Evolutionary conservation across 2,888 invertebrate species (phyloP), one percentile per base, ranked within the genome.

Genomic region (Flexamia atlantica): DNA sequence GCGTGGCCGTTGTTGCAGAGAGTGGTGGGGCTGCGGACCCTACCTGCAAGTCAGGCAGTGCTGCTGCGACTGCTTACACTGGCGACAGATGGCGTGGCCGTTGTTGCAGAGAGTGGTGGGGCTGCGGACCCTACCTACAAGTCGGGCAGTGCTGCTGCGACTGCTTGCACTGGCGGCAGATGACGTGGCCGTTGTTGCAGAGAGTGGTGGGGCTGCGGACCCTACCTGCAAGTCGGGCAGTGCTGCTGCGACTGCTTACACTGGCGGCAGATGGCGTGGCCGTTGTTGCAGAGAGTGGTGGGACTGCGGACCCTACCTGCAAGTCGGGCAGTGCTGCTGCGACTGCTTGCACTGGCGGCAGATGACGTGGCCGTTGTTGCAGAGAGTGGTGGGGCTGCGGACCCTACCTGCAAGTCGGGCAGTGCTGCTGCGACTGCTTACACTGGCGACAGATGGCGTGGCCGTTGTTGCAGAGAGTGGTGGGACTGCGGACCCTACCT

Each of bases 401-500:
- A 79, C 79, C 10, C 79, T 25, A 9, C 9, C 36, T 36, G 9
- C 36, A 36, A 9, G 4, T 36, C 4, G 5, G 9, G 9, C 9
- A 36, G 36, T 36, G 9, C 36, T 36, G 9, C 36, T 7, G 36
- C 36, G 9, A 9, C 36, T 76, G 76, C 42, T 46, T 40, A 46
- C 74, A 76, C 46, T 76, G 76, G 17, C 76, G 76, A 25, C 76
- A 76, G 46, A 76, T 72, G 72, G 72, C 42, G 76, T 76, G 76
- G 36, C 76, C 76, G 46, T 76, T 76, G 76, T 76, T 76, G 25
- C 76, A 76, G 23, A 76, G 50, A 9, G 76, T 76, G 7, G 76
- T 50, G 30, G 76, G 76, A 23, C 79, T 79, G 20, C 79, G 79
- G n/a, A 79, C 79, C 10, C 79, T 25, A n/a, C n/a, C n/a, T n/a